These are phyloP conservation scores for Dinomys branickii DNA, from an alignment of 2,113 vertebrate species.

Conservation along the genomic window DNA sequence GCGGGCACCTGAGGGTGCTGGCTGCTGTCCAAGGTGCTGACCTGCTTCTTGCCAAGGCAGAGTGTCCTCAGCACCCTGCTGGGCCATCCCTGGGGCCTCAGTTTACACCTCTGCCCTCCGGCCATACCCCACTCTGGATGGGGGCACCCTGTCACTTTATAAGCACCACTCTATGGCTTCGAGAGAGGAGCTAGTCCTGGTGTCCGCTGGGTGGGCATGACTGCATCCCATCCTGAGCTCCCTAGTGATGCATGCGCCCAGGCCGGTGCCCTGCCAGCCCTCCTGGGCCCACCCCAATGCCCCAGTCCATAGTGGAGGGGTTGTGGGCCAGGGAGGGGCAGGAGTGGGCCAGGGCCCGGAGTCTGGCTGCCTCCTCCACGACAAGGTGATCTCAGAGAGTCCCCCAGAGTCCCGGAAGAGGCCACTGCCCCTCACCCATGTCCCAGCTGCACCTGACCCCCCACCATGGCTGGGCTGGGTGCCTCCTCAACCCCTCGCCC, in stretches of 20 bases:
- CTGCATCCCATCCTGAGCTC: background rate
- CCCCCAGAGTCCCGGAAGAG: background rate
- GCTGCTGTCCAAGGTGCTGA: conserved; percentile 75
- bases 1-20: conserved; percentile 9
- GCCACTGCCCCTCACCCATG: background rate
- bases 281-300: too few species aligned
- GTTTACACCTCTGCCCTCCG: background rate
- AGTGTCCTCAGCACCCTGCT: background rate
- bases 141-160: background rate
- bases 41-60: background rate
- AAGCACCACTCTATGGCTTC: background rate
- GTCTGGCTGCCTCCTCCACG: background rate
- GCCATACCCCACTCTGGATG: background rate
- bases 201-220: background rate
- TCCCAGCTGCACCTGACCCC: background rate
- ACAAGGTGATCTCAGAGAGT: background rate
- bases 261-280: background rate
- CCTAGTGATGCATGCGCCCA: background rate
- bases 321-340: background rate
- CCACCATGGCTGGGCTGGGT: background rate
- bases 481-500: background rate
- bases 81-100: background rate
- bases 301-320: background rate
- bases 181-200: background rate
- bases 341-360: background rate